Conservation (phyloP, 2,113 vertebrate species). For the Dermatemys mawii region DNA sequence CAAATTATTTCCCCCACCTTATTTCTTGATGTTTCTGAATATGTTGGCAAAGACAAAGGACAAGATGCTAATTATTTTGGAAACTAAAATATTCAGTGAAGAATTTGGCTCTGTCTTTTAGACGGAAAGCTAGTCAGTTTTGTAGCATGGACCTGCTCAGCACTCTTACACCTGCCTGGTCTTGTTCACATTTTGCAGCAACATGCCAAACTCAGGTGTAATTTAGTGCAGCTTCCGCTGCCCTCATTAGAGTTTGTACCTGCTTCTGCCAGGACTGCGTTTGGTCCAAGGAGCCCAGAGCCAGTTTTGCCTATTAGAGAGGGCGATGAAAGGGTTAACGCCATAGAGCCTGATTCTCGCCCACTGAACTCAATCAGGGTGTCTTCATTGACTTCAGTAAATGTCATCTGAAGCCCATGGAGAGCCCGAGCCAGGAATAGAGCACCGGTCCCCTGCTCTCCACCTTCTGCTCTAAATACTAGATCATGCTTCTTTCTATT, state of each 20-base stretch:
- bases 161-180: neutral
- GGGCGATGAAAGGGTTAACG: neutral
- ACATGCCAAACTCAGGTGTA: neutral
- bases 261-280: neutral
- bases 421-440: neutral
- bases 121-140: neutral
- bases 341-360: neutral
- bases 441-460: neutral
- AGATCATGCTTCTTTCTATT: neutral
- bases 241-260: neutral
- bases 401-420: neutral
- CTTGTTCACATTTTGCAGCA: conserved; percentile 1
- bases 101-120: neutral
- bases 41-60: neutral
- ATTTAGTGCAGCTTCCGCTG: neutral
- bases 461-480: neutral
- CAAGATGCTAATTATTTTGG: neutral
- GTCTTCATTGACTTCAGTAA: neutral
- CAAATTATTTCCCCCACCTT: neutral
- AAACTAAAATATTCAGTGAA: neutral
- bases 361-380: neutral
- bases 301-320: neutral
- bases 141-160: neutral
- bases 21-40: neutral
- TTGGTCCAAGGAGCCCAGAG: neutral